Evolutionary conservation across 2,888 invertebrate genomes (phyloP).

Genomic region (Pemphredon lugubris): DNA sequence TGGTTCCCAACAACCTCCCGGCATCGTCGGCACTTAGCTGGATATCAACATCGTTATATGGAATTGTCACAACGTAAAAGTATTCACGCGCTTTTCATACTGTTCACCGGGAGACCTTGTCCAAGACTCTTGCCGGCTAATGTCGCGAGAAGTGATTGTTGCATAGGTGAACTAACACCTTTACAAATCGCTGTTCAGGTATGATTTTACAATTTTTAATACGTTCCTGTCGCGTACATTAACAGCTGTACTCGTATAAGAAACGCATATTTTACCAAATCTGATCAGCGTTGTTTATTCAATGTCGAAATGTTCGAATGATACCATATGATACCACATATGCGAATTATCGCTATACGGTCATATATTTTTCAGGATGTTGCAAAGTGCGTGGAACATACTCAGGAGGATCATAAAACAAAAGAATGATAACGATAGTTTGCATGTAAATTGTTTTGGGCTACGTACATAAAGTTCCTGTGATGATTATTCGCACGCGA

Average conservation of each 20-base stretch:
- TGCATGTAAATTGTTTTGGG: constrained; percentile 33
- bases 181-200: constrained; percentile 80
- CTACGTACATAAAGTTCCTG: constrained; percentile 42
- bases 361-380: constrained; percentile 63
- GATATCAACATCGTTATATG: constrained; percentile 79
- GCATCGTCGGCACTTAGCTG: constrained; percentile 76
- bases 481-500: constrained; percentile 51
- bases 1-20: constrained; percentile 78
- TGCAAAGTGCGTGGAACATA: constrained; percentile 61
- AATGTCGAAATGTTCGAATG: too few relatives aligned
- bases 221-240: too few relatives aligned
- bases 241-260: too few relatives aligned
- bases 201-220: constrained; percentile 30
- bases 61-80: constrained; percentile 79
- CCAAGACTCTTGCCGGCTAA: constrained; percentile 77
- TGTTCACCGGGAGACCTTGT: constrained; percentile 79
- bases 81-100: constrained; percentile 79
- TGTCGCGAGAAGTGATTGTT: constrained; percentile 73
- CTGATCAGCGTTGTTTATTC: too few relatives aligned
- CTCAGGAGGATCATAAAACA: constrained; percentile 32
- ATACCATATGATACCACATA: too few relatives aligned
- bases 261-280: too few relatives aligned
- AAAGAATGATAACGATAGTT: constrained; percentile 45
- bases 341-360: background rate
- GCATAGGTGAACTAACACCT: constrained; percentile 77